Evolutionary conservation across 2,888 invertebrate genomes (phyloP), one percentile per base, ranked within the genome.

Genomic region (Melieria crassipennis): DNA sequence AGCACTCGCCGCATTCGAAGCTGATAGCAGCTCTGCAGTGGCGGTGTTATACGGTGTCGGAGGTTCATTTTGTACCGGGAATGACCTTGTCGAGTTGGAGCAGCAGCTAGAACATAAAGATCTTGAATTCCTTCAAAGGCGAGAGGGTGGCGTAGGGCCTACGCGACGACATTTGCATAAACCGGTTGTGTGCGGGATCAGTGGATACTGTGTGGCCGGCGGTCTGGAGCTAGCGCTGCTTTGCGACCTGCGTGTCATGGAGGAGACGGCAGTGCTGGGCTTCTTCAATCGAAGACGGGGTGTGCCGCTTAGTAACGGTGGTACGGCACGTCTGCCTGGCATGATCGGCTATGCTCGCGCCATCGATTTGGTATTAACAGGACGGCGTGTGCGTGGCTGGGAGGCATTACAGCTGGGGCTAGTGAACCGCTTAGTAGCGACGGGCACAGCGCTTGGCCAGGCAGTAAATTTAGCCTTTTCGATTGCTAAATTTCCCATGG

Each of bases 61-160:
- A 11, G 97, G 97, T 1, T 93, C 93, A 68, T 98, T 99, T 86
- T 97, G 95, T 84, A 91, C 97, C 3, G 98, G 98, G 0, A 94
- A 92, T 85, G 97, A 98, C 86, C 88, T 98, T 63, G 88, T 91
- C 69, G 94, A 96, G 80, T 87, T 97, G 56, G 81, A 84, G 47
- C 71, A 73, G 13, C 79, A 82, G 74, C 77, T 79, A 4, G 73
- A 78, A 64, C 79, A 78, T 0, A 80, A 80, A 47, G 74, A 63
- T 9, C 10, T 46, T 7, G 42, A n/a, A 5, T 87, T 90, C 76
- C 77, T 72, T 3, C 81, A 82, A 66, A 80, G 79, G 9, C 70
- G 88, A 86, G 66, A 88, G 85, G 80, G 81, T 45, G 75, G 84
- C 4, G 78, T 84, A 55, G 82, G 83, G 69, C 77, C 86, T 42